Conservation (phyloP, 2,888 invertebrate genomes). For the Amaurobius ferox region DNA sequence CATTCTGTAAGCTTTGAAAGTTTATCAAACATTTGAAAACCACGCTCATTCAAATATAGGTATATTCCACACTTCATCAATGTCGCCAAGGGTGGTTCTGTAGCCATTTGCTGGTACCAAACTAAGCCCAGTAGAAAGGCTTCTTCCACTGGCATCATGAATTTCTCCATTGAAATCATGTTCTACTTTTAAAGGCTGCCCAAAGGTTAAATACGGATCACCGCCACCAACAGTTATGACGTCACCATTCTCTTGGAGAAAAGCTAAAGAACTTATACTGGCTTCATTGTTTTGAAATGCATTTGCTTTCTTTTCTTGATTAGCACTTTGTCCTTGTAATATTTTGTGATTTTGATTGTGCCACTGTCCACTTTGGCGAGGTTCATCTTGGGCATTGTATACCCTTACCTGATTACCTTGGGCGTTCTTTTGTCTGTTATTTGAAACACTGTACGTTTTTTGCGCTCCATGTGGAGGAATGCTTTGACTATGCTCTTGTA, state of each 20-base stretch:
- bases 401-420: too few species aligned
- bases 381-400: too few species aligned
- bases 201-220: neutral
- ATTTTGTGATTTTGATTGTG: too few species aligned
- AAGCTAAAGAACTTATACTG: neutral
- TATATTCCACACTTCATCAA: slow-evolving; percentile 1
- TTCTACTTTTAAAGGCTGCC: neutral
- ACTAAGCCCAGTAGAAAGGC: neutral
- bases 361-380: too few species aligned
- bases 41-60: neutral
- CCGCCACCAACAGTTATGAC: neutral
- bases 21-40: neutral
- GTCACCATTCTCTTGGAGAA: neutral
- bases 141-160: neutral
- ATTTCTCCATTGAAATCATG: neutral
- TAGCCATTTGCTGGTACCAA: neutral
- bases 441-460: too few species aligned
- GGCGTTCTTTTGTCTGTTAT: too few species aligned
- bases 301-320: too few species aligned
- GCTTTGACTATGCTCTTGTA: too few species aligned
- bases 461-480: too few species aligned
- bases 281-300: neutral
- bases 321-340: too few species aligned
- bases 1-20: too few species aligned
- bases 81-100: neutral